A percentile compares a stretch with the other conserved stretches of the same genome.
These are phyloP conservation scores for Cherax destructor DNA, from an alignment of 1,140 invertebrate species.

Conservation along the genomic window DNA sequence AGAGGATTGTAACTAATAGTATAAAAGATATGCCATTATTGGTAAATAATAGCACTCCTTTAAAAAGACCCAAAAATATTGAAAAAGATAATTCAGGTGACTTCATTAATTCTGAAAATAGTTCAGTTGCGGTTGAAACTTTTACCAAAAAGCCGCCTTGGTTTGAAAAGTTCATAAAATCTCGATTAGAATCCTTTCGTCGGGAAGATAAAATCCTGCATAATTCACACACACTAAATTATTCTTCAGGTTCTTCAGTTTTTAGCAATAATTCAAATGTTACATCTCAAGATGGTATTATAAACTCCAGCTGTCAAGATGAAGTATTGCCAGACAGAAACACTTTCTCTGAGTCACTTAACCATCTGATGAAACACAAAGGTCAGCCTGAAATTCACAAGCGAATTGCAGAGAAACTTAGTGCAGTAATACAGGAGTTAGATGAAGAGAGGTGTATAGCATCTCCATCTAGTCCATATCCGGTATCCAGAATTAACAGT, in stretches of 20 bases:
- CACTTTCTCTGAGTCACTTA: slow-evolving; percentile 9
- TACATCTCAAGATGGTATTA: not conserved
- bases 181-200: not conserved
- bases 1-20: not conserved
- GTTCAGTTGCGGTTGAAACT: not conserved
- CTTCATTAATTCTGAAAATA: not conserved
- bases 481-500: not conserved
- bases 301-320: not conserved
- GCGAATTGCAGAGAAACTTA: slow-evolving; percentile 62
- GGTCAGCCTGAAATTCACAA: slow-evolving; percentile 42
- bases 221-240: not conserved
- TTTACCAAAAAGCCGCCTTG: slow-evolving; percentile 46
- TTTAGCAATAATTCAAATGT: slow-evolving; percentile 22
- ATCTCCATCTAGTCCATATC: not conserved
- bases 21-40: not conserved
- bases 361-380: slow-evolving; percentile 28
- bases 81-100: not conserved
- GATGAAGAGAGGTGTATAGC: slow-evolving; percentile 50
- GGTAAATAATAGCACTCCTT: not conserved
- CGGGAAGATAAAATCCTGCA: not conserved
- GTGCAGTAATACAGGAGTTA: slow-evolving; percentile 41
- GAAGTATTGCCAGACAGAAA: not conserved
- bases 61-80: not conserved
- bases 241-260: slow-evolving; percentile 28
- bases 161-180: slow-evolving; percentile 57